Conservation (phyloP, 2,888 invertebrate species). For the Lycaena phlaeas region DNA sequence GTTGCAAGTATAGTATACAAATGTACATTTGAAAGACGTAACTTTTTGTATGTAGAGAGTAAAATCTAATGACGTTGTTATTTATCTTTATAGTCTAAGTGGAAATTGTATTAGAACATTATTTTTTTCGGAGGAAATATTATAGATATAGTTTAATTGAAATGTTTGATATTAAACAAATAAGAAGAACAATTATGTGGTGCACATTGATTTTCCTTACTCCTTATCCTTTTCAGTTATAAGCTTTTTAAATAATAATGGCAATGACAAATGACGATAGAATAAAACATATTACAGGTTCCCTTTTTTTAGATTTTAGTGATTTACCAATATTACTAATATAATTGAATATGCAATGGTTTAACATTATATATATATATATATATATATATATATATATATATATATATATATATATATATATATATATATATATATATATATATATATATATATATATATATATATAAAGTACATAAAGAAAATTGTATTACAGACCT, state of each 20-base stretch:
- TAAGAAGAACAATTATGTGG: conserved; percentile 47
- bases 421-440: too few species aligned
- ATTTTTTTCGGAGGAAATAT: conserved; percentile 50
- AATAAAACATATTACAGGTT: too few species aligned
- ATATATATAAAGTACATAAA: too few species aligned
- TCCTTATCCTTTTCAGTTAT: conserved; percentile 25
- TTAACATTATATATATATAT: too few species aligned
- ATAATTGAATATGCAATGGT: too few species aligned
- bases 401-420: too few species aligned
- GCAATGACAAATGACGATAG: too few species aligned
- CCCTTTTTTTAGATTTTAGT: too few species aligned
- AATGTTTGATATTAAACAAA: conserved; percentile 33
- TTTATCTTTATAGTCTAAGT: conserved; percentile 42
- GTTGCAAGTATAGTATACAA: conserved; percentile 20
- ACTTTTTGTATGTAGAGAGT: conserved; percentile 20
- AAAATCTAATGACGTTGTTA: conserved; percentile 40
- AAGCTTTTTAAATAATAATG: conserved; percentile 27
- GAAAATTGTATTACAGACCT: too few species aligned
- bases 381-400: too few species aligned
- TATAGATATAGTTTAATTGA: conserved; percentile 30
- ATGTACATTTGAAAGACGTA: conserved; percentile 38
- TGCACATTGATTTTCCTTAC: conserved; percentile 53
- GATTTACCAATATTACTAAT: too few species aligned
- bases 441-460: too few species aligned
- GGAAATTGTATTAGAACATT: conserved; percentile 39